phyloP scores from a whole-genome alignment of 2,888 invertebrate genomes.

The Agelastica alni region DNA sequence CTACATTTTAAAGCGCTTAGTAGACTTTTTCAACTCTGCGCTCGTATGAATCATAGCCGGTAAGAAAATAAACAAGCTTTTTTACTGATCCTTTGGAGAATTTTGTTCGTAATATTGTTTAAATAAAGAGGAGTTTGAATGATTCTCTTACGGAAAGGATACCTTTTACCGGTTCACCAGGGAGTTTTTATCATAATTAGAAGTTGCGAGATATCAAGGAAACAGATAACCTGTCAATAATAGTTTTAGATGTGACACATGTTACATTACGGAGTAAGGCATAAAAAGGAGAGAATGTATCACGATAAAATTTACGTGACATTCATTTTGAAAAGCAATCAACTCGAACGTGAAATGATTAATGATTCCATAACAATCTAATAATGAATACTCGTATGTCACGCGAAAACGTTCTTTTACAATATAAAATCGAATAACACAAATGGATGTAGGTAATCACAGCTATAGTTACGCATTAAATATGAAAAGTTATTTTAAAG shows the following conservation, averaged over 20 bases:
- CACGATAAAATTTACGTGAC: conserved; percentile 25
- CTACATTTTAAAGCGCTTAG: too few species aligned
- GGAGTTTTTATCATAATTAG: too few species aligned
- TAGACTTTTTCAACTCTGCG: too few species aligned
- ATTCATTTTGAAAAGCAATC: conserved; percentile 28
- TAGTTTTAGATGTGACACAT: neutral
- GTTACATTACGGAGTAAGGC: neutral
- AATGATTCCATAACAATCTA: conserved; percentile 23
- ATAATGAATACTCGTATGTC: conserved; percentile 7
- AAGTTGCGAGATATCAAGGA: too few species aligned
- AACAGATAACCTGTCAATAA: too few species aligned
- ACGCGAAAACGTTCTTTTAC: neutral
- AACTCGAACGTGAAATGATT: conserved; percentile 25
- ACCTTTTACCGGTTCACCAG: too few species aligned
- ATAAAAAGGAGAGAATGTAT: conserved; percentile 14
- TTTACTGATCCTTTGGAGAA: too few species aligned
- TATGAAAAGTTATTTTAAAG: neutral
- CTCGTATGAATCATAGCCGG: too few species aligned
- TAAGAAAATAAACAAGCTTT: too few species aligned
- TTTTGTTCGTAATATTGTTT: too few species aligned
- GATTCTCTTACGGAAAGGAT: too few species aligned
- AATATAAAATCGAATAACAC: neutral
- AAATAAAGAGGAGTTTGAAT: too few species aligned
- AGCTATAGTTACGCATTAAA: neutral
- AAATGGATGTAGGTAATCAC: neutral